Evolutionary conservation across 2,113 vertebrate species (phyloP), one percentile per base, ranked within the genome.

Genomic region (Tringa solitaria): DNA sequence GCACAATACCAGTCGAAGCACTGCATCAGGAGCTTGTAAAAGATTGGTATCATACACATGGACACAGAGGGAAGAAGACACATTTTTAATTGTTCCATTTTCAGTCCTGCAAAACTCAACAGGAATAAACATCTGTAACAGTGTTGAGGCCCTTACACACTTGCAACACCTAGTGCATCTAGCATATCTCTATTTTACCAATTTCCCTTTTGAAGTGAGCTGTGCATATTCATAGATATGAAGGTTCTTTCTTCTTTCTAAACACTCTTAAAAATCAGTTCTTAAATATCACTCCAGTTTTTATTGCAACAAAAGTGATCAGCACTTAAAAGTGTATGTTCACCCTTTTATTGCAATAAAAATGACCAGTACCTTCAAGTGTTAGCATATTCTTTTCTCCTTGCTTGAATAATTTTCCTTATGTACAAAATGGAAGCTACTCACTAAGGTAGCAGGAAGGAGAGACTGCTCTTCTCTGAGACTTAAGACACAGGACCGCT

Each of bases 121-220:
- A 61, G 26, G 4, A 63, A 5, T 6, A 12, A 41, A 12, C 26
- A 54, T 3, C 6, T 22, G 3, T 7, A 76, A 22, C 1, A 1
- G 3, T n/a, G 17, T 23, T 59, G 41, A 16, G 5, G 6, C 11
- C 19, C 19, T 81, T 30, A 23, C 3, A 51, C 9, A 77, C 9
- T 14, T 22, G 7, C 33, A 92, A 17, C 70, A 89, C 30, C 63
- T 68, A 85, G 18, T 11, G 61, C 20, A 69, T 74, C 8, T 63
- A n/a, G 24, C 5, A 9, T 14, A 64, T 18, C 18, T 10, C 19
- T 48, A 6, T 35, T 89, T 73, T 70, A 57, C 12, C 13, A 43
- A 1, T 37, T 78, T 87, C 32, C 7, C 17, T 88, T 81, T 76
- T 30, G 17, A 85, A 63, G 21, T 37, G 14, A 84, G 28, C 50